phyloP scores from a whole-genome alignment of 2,113 vertebrate species.

The Sciurus niger region DNA sequence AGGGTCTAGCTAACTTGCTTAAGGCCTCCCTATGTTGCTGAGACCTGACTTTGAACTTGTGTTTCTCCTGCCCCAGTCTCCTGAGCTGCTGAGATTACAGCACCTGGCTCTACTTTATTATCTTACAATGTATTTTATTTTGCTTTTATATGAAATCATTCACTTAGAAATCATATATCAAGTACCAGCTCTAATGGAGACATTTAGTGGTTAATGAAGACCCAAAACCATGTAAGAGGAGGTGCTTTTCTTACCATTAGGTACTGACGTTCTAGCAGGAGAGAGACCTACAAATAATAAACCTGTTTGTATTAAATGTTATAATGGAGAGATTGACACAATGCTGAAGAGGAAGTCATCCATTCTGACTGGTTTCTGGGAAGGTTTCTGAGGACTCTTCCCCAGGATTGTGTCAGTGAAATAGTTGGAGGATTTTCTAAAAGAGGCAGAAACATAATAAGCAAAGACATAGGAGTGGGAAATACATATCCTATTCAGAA shows the following conservation, averaged over 20 bases:
- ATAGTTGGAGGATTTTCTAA: not conserved
- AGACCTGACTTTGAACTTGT: no score
- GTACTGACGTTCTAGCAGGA: not conserved
- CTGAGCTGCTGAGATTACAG: no score
- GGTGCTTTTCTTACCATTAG: not conserved
- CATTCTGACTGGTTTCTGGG: not conserved
- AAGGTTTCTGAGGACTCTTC: not conserved
- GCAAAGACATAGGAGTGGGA: not conserved
- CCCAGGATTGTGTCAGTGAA: not conserved
- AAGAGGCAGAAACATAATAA: not conserved
- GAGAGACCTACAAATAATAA: not conserved
- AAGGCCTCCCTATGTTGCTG: no score
- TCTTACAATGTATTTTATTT: slow-evolving; percentile 29
- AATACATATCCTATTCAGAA: fast-evolving
- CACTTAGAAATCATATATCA: not conserved
- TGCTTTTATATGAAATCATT: slow-evolving; percentile 11
- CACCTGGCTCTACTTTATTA: not conserved
- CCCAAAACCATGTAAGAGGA: not conserved
- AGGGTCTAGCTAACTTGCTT: no score
- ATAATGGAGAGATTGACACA: not conserved
- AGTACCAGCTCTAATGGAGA: not conserved
- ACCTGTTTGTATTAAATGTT: not conserved
- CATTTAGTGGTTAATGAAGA: not conserved
- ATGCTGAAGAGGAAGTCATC: not conserved
- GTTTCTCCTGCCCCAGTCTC: no score